Base-by-base conservation (phyloP, 2,888 invertebrate species). In the Ariolimax columbianus region DNA sequence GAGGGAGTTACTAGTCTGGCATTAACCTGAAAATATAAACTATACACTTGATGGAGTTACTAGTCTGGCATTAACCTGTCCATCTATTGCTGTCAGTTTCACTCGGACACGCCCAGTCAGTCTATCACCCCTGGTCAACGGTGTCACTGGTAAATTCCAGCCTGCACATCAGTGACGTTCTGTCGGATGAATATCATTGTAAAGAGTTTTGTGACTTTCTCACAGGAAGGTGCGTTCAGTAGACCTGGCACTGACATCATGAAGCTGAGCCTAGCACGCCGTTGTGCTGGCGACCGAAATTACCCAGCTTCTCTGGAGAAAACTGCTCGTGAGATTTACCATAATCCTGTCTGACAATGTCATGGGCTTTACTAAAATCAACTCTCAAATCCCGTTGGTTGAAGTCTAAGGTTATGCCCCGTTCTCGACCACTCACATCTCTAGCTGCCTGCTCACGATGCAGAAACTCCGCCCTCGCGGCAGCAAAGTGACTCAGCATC, bases 401-500 rank as follows among this genome's bases (percentile, higher is more conserved):
- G 38, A 85, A 85, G 36, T 80, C 85, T 40, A 75, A 47, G 30
- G 75, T 33, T 9, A 85, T 38, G 36, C 85, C 85, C 23, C 81
- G 55, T 33, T 77, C 85, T n/a, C 84, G 70, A 23, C 30, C 23
- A 43, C 40, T 78, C 17, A 55, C 36, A 33, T 84, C 83, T n/a
- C 83, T 84, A 17, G 81, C 66, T 40, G 63, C 81, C 40, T 70
- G 78, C 70, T 85, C 85, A 0, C 85, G 85, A 9, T 85, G 80
- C 0, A 85, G 81, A 38, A 75, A 85, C 66, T 85, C 85, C 3
- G 85, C 85, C 36, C 85, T 73, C 14, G 81, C 85, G 0, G 85
- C 85, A n/a, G 85, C 85, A 40, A 85, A 85, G 51, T 85, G 85
- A 79, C n/a, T 80, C 19, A 85, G 77, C 85, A 85, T 85, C 38